These are phyloP conservation scores for Crocidura indochinensis DNA, from an alignment of 2,797 vertebrate species.

Conservation along the genomic window DNA sequence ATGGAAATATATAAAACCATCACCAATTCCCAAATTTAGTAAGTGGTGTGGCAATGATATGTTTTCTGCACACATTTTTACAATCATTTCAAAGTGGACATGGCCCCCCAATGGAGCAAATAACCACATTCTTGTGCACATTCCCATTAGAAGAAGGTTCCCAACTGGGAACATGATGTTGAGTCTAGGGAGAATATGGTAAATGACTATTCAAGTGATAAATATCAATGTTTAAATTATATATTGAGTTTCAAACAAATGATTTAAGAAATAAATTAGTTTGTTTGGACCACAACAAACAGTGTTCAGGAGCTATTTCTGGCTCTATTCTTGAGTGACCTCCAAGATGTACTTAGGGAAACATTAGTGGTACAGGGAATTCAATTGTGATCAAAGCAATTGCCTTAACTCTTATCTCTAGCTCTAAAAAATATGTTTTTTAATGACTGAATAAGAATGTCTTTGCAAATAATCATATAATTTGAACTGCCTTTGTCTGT, in stretches of 20 bases:
- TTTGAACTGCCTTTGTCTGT: background rate
- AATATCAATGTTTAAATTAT: slow-evolving; percentile 3
- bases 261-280: slow-evolving; percentile 1
- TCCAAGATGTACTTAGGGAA: no score
- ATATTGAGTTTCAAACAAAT: slow-evolving; percentile 18
- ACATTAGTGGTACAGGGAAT: no score
- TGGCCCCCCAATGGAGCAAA: rapidly evolving
- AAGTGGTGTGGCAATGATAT: background rate
- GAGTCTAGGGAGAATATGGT: background rate
- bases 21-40: background rate
- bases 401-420: no score
- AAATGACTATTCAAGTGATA: slow-evolving; percentile 24
- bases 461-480: slow-evolving; percentile 8
- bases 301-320: no score
- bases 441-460: background rate
- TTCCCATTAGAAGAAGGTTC: background rate
- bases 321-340: no score
- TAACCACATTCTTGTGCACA: background rate
- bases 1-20: background rate
- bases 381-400: no score
- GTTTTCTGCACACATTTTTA: background rate
- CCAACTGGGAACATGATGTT: background rate
- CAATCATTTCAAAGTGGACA: background rate
- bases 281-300: no score
- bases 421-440: background rate